These are phyloP conservation scores for Spea multiplicata DNA, from an alignment of 2,113 vertebrate species.

Conservation along the genomic window DNA sequence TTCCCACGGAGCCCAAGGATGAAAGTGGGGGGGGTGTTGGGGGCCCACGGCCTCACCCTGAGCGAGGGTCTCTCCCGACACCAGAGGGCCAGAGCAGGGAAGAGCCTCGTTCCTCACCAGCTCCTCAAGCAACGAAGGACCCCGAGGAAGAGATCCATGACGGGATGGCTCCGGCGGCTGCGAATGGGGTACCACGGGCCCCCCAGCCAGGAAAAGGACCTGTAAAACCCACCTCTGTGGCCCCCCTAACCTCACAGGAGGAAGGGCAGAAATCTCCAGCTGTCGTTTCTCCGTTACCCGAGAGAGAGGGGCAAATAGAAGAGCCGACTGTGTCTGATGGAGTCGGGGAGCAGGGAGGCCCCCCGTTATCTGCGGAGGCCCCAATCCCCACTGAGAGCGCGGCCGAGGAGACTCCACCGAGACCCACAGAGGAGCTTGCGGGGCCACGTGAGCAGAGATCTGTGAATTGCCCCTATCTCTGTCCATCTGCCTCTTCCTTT, in stretches of 20 bases:
- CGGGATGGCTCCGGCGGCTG: no score
- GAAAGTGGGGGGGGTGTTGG: no score
- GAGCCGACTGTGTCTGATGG: not conserved
- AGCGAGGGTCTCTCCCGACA: no score
- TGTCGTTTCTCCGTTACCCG: not conserved
- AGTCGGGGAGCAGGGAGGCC: no score
- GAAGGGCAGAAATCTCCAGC: not conserved
- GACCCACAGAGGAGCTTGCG: not conserved
- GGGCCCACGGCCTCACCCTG: no score
- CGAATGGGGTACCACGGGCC: not conserved
- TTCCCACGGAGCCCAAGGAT: not conserved
- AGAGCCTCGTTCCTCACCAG: no score
- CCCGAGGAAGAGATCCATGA: no score
- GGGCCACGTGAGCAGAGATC: slow-evolving; percentile 12
- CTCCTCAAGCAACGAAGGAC: no score
- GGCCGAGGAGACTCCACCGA: not conserved
- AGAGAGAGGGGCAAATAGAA: not conserved
- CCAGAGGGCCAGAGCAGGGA: no score
- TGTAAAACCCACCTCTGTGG: not conserved
- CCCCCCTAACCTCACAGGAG: not conserved
- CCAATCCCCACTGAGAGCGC: not conserved
- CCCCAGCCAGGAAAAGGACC: not conserved
- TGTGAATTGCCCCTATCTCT: not conserved
- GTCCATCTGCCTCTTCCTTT: not conserved
- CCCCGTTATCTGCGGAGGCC: not conserved